Base-by-base conservation (phyloP, 1,140 invertebrate species). In the Zophobas atratus region DNA sequence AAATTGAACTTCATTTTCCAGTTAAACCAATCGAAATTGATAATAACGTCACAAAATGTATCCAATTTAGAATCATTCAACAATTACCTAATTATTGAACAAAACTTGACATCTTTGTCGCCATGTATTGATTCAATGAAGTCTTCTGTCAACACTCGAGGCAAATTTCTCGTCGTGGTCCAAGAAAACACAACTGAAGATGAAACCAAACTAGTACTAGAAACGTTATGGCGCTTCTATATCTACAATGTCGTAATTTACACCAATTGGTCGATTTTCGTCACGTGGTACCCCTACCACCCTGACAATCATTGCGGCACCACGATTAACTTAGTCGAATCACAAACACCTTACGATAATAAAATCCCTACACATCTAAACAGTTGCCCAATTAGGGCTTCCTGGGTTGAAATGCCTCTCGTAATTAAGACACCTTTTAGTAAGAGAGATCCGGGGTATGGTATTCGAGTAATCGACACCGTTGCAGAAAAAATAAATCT, bases 231-330 rank as follows among this genome's bases (percentile, higher is more conserved):
- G 49, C 34, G 41, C 20, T 32, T 53, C 38, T 33, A 74, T 32
- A 74, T 74, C 32, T 74, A 56, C 39, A 74, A 74, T 8, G 72
- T 74, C 20, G 72, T 41, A 1, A 49, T 74, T 38, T 74, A 74
- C 20, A 33, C 38, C n/a, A 72, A 72, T 49, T 72, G 70, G 51
- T 56, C 43, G 6, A 8, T 39, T 56, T 74, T 74, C 46, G 41
- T 74, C 33, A 74, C 72, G 20, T 74, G 72, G 72, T 55, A 74
- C 32, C 72, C 72, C 2, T 74, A 53, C 38, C 36, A 43, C 34
- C 41, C 6, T 55, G 33, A 35, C 2, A 73, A 39, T 0, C 6
- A 53, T 0, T 74, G 72, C 41, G 49, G 72, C 4, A 55, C n/a
- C 5, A 8, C 2, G 5, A 34, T 49, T 20, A 38, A 51, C 49